phyloP scores from a whole-genome alignment of 2,113 vertebrate genomes.

The Brachyhypopomus occidentalis region DNA sequence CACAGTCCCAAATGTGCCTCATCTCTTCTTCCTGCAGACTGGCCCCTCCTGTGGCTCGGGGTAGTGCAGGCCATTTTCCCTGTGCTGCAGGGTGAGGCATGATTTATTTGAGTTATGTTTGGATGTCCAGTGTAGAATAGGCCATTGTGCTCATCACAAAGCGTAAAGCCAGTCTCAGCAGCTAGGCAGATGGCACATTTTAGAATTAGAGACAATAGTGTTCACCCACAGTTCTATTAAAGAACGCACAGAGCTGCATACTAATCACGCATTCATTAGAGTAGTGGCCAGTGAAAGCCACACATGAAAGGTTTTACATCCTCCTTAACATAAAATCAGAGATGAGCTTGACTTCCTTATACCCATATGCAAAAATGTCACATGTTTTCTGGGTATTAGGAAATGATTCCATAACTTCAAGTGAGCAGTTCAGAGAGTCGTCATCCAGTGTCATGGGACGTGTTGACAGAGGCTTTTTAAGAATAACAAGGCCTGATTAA shows the following conservation, averaged over 20 bases:
- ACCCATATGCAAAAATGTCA: background rate
- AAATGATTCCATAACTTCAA: background rate
- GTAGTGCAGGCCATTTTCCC: constrained; percentile 29
- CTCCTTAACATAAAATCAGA: constrained; percentile 65
- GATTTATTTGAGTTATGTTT: constrained; percentile 58
- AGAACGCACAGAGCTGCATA: constrained; percentile 54
- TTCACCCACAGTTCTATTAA: constrained; percentile 56
- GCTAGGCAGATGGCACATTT: constrained; percentile 60
- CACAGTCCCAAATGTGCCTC: constrained; percentile 55
- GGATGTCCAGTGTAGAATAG: constrained; percentile 53
- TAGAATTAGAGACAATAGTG: constrained; percentile 60
- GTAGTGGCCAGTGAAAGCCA: constrained; percentile 36
- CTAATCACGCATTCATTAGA: constrained; percentile 65
- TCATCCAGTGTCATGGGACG: background rate
- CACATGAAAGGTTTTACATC: constrained; percentile 58
- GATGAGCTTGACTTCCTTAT: background rate
- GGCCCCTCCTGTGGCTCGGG: constrained; percentile 28
- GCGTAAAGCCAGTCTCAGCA: constrained; percentile 55
- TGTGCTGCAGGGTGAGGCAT: constrained; percentile 41
- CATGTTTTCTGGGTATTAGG: background rate
- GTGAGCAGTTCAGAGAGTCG: background rate
- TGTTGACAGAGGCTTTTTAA: background rate
- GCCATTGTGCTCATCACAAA: constrained; percentile 57
- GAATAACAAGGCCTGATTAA: background rate
- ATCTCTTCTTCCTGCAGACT: constrained; percentile 65